Evolutionary conservation across 1,140 invertebrate species (phyloP).

Genomic region (Protaetia brevitarsis): DNA sequence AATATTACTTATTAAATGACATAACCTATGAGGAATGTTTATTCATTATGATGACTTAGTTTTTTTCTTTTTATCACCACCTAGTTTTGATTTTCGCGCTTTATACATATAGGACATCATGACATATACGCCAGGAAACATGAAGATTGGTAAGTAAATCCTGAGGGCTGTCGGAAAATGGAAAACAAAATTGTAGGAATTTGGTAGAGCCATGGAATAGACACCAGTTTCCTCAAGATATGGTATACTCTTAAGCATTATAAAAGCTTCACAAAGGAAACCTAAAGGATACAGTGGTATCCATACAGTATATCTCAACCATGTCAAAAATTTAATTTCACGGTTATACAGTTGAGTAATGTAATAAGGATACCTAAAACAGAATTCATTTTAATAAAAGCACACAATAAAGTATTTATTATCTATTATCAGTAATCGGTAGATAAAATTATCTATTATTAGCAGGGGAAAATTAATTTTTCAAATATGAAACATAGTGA

Average conservation of each 20-base stretch:
- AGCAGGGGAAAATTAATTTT: too few species aligned
- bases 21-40: too few species aligned
- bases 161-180: conserved; percentile 78
- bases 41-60: too few species aligned
- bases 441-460: too few species aligned
- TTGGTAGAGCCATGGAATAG: conserved; percentile 77
- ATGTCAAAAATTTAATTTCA: conserved; percentile 76
- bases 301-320: conserved; percentile 91
- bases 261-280: conserved; percentile 80
- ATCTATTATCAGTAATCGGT: too few species aligned
- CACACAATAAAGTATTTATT: too few species aligned
- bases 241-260: conserved; percentile 77
- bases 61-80: conserved; percentile 39
- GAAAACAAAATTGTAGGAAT: conserved; percentile 82
- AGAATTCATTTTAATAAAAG: too few species aligned
- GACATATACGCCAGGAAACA: conserved; percentile 70
- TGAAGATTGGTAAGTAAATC: conserved; percentile 72
- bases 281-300: conserved; percentile 89
- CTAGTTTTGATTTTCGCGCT: conserved; percentile 60
- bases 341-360: conserved; percentile 74
- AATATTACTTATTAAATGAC: too few species aligned
- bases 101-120: conserved; percentile 80
- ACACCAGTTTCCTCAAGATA: conserved; percentile 83
- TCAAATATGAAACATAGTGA: too few species aligned
- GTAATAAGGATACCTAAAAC: conserved; percentile 85